phyloP scores from a whole-genome alignment of 2,113 vertebrate species.

The Psophia crepitans region DNA sequence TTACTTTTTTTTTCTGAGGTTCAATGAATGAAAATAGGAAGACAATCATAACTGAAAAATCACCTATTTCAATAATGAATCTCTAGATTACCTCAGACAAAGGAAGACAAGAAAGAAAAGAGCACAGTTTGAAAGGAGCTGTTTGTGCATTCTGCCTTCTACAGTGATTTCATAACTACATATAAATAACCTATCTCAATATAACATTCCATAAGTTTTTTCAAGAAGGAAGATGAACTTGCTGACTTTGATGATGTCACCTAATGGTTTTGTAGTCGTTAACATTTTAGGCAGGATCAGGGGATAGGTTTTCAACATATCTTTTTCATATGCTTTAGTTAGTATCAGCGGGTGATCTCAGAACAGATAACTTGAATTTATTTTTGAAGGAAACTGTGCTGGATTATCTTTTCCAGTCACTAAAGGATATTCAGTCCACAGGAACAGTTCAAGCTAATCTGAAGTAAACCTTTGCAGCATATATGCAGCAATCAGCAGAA shows the following conservation, averaged over 20 bases:
- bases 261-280: not conserved
- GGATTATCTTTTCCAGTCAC: not conserved
- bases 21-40: not conserved
- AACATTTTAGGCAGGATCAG: not conserved
- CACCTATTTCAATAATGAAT: not conserved
- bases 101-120: rapidly evolving
- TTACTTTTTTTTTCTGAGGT: not conserved
- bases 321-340: not conserved
- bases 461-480: not conserved
- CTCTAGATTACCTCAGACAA: not conserved
- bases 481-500: rapidly evolving
- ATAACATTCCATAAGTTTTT: not conserved
- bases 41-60: not conserved
- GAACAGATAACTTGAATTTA: not conserved
- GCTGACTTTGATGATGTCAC: not conserved
- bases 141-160: not conserved
- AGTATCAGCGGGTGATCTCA: not conserved
- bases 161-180: not conserved
- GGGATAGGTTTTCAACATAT: not conserved
- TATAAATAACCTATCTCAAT: not conserved
- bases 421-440: not conserved
- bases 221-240: not conserved
- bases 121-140: not conserved
- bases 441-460: not conserved
- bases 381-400: not conserved